Base-by-base conservation (phyloP, 1,140 invertebrate genomes). In the Drosophila tropicalis region DNA sequence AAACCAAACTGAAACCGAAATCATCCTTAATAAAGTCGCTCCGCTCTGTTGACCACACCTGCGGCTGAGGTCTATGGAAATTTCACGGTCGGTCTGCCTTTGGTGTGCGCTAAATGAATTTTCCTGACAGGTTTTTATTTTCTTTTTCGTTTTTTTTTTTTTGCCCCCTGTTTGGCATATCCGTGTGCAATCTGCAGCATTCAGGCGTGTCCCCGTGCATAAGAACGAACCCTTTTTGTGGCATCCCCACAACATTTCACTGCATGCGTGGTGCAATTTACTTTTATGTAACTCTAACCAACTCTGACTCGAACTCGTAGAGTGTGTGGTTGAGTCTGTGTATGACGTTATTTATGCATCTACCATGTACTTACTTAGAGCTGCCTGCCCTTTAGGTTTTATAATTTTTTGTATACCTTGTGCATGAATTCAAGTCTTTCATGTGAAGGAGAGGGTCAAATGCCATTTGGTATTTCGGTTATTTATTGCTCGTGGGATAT, bases 161-260 rank as follows among this genome's bases (percentile, higher is more conserved):
- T 36, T n/a, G n/a, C n/a, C n/a, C n/a, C n/a, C 22, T 32, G 40
- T 57, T 41, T 29, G 22, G 41, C 71, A 72, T 83, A 83, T 75
- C 68, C 70, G 79, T 65, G 72, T 77, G 84, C 84, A 89, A 87
- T 89, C 84, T 87, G 67, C 69, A 58, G 77, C 77, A 84, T 89
- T 87, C 57, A 78, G 71, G 76, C 84, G 67, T 84, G 68, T 74
- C 40, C 60, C 60, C 17, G 17, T 22, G 44, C 44, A 47, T 17
- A 12, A 51, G 9, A 57, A 47, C 15, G 63, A 29, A 73, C 71
- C 72, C 39, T 65, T 41, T 32, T 15, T 5, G 12, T n/a, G 4
- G 10, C 12, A 15, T 32, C 19, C 54, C 54, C 17, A 5, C 54
- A n/a, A 25, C n/a, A 29, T 34, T 36, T 32, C 15, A 17, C 15